Evolutionary conservation across 2,797 vertebrate species (phyloP).

Genomic region (Taenioides sp.): DNA sequence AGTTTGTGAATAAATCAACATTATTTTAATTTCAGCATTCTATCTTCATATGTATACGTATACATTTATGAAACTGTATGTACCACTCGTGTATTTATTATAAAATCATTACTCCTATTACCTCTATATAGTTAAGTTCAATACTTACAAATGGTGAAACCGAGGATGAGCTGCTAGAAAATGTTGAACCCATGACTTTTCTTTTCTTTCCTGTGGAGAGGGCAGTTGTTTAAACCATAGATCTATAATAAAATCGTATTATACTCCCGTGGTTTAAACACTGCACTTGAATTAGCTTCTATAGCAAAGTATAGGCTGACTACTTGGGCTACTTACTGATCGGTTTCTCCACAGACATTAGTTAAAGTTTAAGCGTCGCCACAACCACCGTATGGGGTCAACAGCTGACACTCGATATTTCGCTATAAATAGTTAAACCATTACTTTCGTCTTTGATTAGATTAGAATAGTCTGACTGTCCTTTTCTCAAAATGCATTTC

Average conservation of each 20-base stretch:
- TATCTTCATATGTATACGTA: too few species aligned
- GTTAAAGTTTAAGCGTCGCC: too few species aligned
- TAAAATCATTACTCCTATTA: too few species aligned
- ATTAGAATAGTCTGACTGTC: not conserved
- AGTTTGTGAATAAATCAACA: too few species aligned
- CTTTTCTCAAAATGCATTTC: not conserved
- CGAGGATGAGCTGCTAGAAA: constrained; percentile 15
- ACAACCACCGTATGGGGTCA: not conserved
- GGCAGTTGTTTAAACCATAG: not conserved
- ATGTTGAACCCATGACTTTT: constrained; percentile 44
- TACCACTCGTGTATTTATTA: too few species aligned
- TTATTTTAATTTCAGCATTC: too few species aligned
- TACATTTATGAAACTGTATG: too few species aligned
- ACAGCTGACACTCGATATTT: not conserved
- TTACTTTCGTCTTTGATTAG: not conserved
- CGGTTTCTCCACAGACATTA: not conserved
- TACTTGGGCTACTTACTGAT: not conserved
- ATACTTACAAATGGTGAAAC: constrained; percentile 30
- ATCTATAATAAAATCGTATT: too few species aligned
- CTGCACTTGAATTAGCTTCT: not conserved
- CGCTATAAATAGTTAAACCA: not conserved
- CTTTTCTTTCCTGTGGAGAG: constrained; percentile 39
- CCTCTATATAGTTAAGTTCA: too few species aligned
- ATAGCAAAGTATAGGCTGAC: not conserved
- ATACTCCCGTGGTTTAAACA: not conserved